These are phyloP conservation scores for Meteorus colon DNA, from an alignment of 2,888 invertebrate genomes.

Conservation along the genomic window DNA sequence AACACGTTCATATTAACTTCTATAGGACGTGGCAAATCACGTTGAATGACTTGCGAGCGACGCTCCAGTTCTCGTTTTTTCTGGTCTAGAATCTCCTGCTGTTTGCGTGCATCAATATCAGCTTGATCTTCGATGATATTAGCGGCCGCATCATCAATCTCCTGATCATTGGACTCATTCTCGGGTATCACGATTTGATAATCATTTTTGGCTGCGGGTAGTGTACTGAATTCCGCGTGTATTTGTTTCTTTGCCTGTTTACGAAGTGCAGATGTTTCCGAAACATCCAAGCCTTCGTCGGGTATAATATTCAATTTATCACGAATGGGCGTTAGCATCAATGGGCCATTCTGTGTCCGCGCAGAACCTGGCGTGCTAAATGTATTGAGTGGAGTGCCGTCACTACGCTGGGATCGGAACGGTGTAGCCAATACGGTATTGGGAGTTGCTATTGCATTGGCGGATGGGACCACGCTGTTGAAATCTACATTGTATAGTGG, in stretches of 20 bases:
- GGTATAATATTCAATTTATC: conserved; percentile 97
- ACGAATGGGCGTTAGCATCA: conserved; percentile 82
- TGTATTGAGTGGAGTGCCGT: conserved; percentile 73
- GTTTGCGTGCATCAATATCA: conserved; percentile 83
- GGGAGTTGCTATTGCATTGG: conserved; percentile 85
- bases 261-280: conserved; percentile 83
- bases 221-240: conserved; percentile 83
- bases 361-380: conserved; percentile 77
- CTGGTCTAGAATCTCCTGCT: conserved; percentile 81
- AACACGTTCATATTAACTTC: conserved; percentile 90
- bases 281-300: conserved; percentile 84
- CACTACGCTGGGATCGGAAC: conserved; percentile 83
- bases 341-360: conserved; percentile 76
- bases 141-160: conserved; percentile 61
- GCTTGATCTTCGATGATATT: conserved; percentile 86
- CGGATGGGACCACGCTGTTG: conserved; percentile 85
- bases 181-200: conserved; percentile 99
- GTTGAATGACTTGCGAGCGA: conserved; percentile 90
- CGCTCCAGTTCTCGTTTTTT: conserved; percentile 81
- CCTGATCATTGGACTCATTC: conserved; percentile 78
- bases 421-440: conserved; percentile 94
- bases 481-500: conserved; percentile 94
- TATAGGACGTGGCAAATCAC: conserved; percentile 82
- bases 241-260: conserved; percentile 84
- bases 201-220: conserved; percentile 96